Evolutionary conservation across 2,888 invertebrate species (phyloP), one percentile per base, ranked within the genome.

Genomic region (Idaea aversata): DNA sequence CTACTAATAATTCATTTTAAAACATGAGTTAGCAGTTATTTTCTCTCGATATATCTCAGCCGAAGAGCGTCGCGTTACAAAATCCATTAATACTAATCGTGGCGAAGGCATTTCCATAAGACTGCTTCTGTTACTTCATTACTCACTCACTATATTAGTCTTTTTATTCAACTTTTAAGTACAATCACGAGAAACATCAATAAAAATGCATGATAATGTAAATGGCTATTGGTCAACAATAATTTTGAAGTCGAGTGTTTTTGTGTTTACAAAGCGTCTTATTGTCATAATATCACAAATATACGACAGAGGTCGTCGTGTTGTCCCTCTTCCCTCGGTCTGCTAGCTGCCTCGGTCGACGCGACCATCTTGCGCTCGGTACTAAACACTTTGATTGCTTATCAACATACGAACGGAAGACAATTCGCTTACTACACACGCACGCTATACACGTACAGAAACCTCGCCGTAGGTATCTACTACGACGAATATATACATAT

Each of bases 221-320:
- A 25, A 72, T 70, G 77, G 71, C 75, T 75, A 73, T 68, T 70
- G 64, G 68, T 75, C 66, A 69, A 72, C 71, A 74, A 47, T 47
- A 47, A 77, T 79, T 78, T 78, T 71, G 76, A 77, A 77, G 75
- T 75, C 70, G 70, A 72, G 63, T 66, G 68, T 71, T 80, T 83
- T 82, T 82, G 81, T 76, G 75, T 72, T 47, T 75, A 72, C 64
- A 75, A 69, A 76, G 76, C 77, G 77, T 81, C 82, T 89, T 88
- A 90, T 90, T 90, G 90, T 90, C 90, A 83, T 85, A 82, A 87
- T 88, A 90, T 90, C 89, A 90, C 89, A 88, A 83, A 61, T 61
- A 64, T 67, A 66, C 68, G 72, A 63, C 67, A 58, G 3, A 25
- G 64, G 57, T 38, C 61, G 60, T 61, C 65, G 67, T 61, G 61